A percentile compares a stretch with the other conserved stretches of the same genome.
These are phyloP conservation scores for Harpalus rufipes DNA, from an alignment of 2,888 invertebrate genomes.

Conservation along the genomic window DNA sequence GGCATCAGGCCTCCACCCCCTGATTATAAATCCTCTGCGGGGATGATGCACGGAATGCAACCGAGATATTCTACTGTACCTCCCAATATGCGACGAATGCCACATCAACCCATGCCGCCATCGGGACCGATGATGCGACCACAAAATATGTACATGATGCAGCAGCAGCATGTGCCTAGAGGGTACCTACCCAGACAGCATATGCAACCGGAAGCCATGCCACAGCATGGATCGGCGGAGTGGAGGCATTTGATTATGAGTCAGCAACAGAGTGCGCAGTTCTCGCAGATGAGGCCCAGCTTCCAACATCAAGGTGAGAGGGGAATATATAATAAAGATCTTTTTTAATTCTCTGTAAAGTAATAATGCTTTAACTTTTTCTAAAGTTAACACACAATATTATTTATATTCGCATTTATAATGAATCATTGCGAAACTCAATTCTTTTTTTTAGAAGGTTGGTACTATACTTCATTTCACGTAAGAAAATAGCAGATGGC, in stretches of 20 bases:
- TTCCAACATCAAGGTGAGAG: conserved; percentile 78
- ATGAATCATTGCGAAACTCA: no score
- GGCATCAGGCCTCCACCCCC: conserved; percentile 87
- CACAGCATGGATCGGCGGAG: conserved; percentile 78
- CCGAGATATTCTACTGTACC: conserved; percentile 78
- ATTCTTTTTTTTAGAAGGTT: no score
- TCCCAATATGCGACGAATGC: conserved; percentile 81
- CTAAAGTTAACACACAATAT: no score
- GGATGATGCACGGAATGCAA: conserved; percentile 76
- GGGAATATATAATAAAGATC: neutral
- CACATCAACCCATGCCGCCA: conserved; percentile 86
- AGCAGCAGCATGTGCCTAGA: conserved; percentile 78
- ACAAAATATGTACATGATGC: conserved; percentile 82
- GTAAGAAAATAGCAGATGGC: no score
- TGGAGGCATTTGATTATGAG: conserved; percentile 84
- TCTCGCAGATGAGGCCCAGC: conserved; percentile 78
- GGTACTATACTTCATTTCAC: no score
- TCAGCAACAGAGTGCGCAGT: conserved; percentile 78
- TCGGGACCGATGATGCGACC: conserved; percentile 86
- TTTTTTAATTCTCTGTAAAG: no score
- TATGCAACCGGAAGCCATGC: conserved; percentile 81
- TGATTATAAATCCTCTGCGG: conserved; percentile 87
- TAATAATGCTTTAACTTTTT: no score
- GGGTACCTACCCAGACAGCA: conserved; percentile 79
- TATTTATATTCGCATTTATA: no score